Conservation (phyloP, 2,113 vertebrate species). For the Thalassoma bifasciatum region DNA sequence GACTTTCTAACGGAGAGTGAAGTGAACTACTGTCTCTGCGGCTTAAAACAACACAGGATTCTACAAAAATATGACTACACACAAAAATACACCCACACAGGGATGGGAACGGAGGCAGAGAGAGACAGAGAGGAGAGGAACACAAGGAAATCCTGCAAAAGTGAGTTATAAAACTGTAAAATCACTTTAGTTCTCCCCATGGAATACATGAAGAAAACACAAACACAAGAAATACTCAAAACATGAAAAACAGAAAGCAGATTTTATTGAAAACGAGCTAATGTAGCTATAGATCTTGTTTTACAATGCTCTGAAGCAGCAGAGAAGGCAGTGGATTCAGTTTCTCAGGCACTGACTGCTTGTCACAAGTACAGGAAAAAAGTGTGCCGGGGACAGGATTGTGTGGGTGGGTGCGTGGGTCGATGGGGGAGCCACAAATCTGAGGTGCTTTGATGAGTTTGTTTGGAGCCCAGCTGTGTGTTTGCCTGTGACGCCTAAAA, state of each 20-base stretch:
- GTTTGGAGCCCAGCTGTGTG: conserved; percentile 85
- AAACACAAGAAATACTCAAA: conserved; percentile 15
- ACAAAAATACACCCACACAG: conserved; percentile 53
- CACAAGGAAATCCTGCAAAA: conserved; percentile 17
- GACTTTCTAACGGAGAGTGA: conserved; percentile 34
- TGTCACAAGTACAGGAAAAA: conserved; percentile 54
- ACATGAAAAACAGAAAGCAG: background rate
- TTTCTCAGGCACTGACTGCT: conserved; percentile 33
- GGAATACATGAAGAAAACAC: conserved; percentile 29
- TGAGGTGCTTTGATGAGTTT: conserved; percentile 82
- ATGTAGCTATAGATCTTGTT: conserved; percentile 26
- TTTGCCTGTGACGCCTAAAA: conserved; percentile 83
- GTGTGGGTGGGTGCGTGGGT: conserved; percentile 55
- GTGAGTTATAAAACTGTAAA: conserved; percentile 31
- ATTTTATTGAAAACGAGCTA: conserved; percentile 20
- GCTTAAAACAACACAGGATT: conserved; percentile 21
- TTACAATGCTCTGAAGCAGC: conserved; percentile 22
- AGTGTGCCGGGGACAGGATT: conserved; percentile 45
- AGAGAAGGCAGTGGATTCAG: conserved; percentile 18
- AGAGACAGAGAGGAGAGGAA: conserved; percentile 23
- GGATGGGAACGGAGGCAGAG: conserved; percentile 17
- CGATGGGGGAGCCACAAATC: conserved; percentile 68
- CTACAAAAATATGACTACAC: conserved; percentile 33
- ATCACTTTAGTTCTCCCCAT: conserved; percentile 13
- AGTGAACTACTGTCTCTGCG: conserved; percentile 32